Evolutionary conservation across 2,113 vertebrate species (phyloP).

Genomic region (Pelmatolapia mariae): DNA sequence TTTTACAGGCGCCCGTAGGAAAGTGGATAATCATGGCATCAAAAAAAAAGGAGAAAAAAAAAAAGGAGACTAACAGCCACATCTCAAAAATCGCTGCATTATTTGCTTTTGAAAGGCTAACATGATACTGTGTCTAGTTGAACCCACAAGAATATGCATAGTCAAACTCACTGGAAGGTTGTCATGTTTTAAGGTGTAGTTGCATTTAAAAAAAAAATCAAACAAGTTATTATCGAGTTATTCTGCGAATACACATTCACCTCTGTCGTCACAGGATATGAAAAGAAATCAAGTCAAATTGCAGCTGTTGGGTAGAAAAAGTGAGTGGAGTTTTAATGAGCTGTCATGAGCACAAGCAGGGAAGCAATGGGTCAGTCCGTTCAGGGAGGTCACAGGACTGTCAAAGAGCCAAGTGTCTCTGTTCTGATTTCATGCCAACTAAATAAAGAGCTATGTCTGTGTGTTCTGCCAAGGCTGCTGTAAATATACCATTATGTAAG

Average conservation of each 20-base stretch:
- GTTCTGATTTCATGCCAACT: constrained; percentile 54
- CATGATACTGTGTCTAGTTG: constrained; percentile 14
- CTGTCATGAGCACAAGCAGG: background rate
- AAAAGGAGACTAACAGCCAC: constrained; percentile 29
- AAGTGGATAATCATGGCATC: constrained; percentile 35
- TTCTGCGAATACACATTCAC: background rate
- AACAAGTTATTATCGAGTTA: background rate
- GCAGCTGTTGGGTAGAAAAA: background rate
- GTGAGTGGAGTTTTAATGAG: background rate
- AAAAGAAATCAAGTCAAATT: background rate
- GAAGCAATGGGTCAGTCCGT: constrained; percentile 8
- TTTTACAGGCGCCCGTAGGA: constrained; percentile 3
- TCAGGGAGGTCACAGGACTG: constrained; percentile 35
- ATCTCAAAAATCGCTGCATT: background rate
- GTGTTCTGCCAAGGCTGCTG: constrained; percentile 59
- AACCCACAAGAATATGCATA: background rate
- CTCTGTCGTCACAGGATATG: background rate
- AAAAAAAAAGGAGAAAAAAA: background rate
- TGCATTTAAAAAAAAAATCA: background rate
- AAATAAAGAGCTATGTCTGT: constrained; percentile 47
- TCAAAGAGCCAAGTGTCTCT: constrained; percentile 42
- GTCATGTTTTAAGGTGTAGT: background rate
- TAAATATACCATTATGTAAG: constrained; percentile 65
- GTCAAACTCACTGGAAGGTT: background rate
- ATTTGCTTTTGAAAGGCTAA: constrained; percentile 20